These are phyloP conservation scores for Patella caerulea DNA, from an alignment of 2,888 invertebrate species.

Conservation along the genomic window DNA sequence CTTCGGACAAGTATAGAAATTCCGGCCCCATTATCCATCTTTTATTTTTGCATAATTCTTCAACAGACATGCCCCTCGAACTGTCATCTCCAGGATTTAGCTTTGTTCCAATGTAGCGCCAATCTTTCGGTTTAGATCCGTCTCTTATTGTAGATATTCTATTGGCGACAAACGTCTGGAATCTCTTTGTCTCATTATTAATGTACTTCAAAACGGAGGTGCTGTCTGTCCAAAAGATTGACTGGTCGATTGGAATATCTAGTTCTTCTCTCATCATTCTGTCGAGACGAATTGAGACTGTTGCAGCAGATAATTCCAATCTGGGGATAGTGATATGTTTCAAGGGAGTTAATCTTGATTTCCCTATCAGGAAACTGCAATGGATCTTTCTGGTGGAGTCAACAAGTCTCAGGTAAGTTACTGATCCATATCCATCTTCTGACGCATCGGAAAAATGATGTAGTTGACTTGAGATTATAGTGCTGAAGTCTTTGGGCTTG, in stretches of 20 bases:
- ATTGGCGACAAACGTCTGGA: slow-evolving; percentile 20
- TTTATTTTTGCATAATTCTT: neutral
- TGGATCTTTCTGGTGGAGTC: neutral
- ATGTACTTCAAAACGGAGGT: slow-evolving; percentile 14
- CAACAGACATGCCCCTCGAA: neutral
- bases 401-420: neutral
- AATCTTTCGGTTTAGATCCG: neutral
- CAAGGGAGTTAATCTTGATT: neutral
- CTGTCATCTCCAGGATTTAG: slow-evolving; percentile 7
- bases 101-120: slow-evolving; percentile 1
- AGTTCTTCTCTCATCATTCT: neutral
- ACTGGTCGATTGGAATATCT: neutral
- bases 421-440: neutral
- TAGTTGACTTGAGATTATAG: slow-evolving; percentile 13
- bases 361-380: neutral
- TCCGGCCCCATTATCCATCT: slow-evolving; percentile 7
- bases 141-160: slow-evolving; percentile 10
- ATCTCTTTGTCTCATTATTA: slow-evolving; percentile 12
- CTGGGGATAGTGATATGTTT: neutral
- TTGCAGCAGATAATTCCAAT: neutral
- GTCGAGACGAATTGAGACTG: neutral
- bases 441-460: slow-evolving; percentile 32
- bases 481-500: slow-evolving; percentile 22
- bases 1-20: neutral
- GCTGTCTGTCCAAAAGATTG: neutral